Evolutionary conservation across 2,888 invertebrate species (phyloP), one percentile per base, ranked within the genome.

Genomic region (Nezara viridula): DNA sequence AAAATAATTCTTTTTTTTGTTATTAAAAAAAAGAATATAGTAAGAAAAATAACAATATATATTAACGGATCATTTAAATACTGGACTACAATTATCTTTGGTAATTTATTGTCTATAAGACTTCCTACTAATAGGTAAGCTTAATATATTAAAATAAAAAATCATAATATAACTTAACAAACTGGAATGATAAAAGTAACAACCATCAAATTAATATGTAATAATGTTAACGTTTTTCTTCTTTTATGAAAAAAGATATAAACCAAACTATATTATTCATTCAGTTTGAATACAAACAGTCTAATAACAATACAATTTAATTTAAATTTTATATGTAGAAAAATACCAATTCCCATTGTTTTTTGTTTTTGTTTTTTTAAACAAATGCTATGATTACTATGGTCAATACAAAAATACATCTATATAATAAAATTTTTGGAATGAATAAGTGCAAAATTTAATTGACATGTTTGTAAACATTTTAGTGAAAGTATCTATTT

Each of bases 31-130:
- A 73, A 37, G 66, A 27, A 14, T 37, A 60, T 16, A 4, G 32
- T 60, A 27, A 32, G 27, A 77, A 37, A 3, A 77, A 77, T 24
- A 77, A 44, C 40, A 81, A 81, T 81, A 81, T 77, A 44, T 81
- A 44, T 81, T 81, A 81, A 44, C 24, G 40, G 55, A n/a, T 55
- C 55, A 40, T n/a, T 81, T 40, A 19, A 44, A 44, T 44, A 81
- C 44, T 44, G 40, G 10, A 47, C 81, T 81, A 81, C 44, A 81
- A 81, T 81, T 44, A 81, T 81, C 81, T 81, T 81, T 81, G 81
- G 77, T 40, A 21, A 77, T 40, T 77, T 77, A 77, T 77, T 37
- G 37, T 77, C 77, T 24, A 24, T 77, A 14, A 60, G 60, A 12
- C 66, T 37, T 32, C 32, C 37, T 73, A 37, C 7, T 2, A 32